Percentiles rank a stretch among this genome's conserved stretches.
Evolutionary conservation across 53 echinoderm and acorn worm species (phyloP).

Genomic region (Henricia sp.): DNA sequence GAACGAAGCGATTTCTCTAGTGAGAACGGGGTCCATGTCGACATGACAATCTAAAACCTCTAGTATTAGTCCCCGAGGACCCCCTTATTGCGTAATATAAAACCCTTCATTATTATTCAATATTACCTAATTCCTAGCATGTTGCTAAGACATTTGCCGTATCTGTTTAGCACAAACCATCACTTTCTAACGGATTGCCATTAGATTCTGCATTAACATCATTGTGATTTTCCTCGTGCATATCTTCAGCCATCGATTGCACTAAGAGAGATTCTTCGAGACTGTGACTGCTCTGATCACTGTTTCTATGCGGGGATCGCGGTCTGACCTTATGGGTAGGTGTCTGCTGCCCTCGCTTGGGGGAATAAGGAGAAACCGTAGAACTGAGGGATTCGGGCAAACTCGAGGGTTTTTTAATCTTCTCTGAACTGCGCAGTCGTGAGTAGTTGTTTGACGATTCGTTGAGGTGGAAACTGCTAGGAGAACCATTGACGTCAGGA

Average conservation of each 20-base stretch:
- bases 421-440: slow-evolving; percentile 12
- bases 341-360: slow-evolving; percentile 47
- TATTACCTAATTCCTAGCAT: neutral
- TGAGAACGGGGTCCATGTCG: no score
- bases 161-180: neutral
- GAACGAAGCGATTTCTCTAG: no score
- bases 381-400: neutral
- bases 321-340: neutral
- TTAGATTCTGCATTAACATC: neutral
- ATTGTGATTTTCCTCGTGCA: neutral
- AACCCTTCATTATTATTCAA: neutral
- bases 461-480: neutral
- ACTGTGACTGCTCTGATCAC: slow-evolving; percentile 21
- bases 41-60: neutral
- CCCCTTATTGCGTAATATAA: neutral
- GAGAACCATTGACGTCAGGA: neutral
- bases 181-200: neutral
- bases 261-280: slow-evolving; percentile 34
- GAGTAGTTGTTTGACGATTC: slow-evolving; percentile 18
- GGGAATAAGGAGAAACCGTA: slow-evolving; percentile 7
- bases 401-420: neutral
- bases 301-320: slow-evolving; percentile 25
- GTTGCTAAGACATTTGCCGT: neutral
- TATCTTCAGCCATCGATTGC: slow-evolving; percentile 22
- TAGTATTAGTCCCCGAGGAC: neutral